phyloP scores from a whole-genome alignment of 2,888 invertebrate genomes.

The Thecophora atra region DNA sequence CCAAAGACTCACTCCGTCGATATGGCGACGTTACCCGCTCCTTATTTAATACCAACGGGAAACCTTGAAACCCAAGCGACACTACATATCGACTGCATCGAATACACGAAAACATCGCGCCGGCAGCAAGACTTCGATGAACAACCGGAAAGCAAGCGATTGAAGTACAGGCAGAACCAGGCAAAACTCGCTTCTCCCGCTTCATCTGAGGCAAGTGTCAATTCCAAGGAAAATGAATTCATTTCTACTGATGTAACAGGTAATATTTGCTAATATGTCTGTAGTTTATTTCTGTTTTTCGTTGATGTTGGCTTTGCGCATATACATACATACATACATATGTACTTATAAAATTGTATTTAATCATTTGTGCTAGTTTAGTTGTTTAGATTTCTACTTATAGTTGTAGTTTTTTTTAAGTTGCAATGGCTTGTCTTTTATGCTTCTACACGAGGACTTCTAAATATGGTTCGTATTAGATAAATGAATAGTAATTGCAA shows the following conservation, averaged over 20 bases:
- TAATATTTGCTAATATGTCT: slow-evolving; percentile 31
- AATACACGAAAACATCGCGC: slow-evolving; percentile 21
- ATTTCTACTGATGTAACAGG: slow-evolving; percentile 41
- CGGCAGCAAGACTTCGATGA: slow-evolving; percentile 13
- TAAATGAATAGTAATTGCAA: background rate
- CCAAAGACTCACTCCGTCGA: background rate
- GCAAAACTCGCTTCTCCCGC: slow-evolving; percentile 55
- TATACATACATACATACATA: background rate
- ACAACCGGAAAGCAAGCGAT: slow-evolving; percentile 22
- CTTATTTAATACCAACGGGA: background rate
- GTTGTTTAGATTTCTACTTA: too few species aligned
- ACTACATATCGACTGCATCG: slow-evolving; percentile 31
- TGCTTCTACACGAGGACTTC: background rate
- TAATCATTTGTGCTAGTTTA: background rate
- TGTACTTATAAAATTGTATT: background rate
- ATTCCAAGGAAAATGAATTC: slow-evolving; percentile 63
- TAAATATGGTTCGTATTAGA: background rate
- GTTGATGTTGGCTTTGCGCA: background rate
- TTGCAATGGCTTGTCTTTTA: background rate
- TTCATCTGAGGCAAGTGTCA: slow-evolving; percentile 60
- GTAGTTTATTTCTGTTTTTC: background rate
- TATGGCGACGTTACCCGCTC: background rate
- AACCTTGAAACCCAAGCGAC: slow-evolving; percentile 36
- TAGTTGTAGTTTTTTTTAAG: background rate
- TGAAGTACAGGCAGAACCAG: slow-evolving; percentile 40